phyloP scores from a whole-genome alignment of 1,140 invertebrate genomes.

The Polyergus mexicanus region DNA sequence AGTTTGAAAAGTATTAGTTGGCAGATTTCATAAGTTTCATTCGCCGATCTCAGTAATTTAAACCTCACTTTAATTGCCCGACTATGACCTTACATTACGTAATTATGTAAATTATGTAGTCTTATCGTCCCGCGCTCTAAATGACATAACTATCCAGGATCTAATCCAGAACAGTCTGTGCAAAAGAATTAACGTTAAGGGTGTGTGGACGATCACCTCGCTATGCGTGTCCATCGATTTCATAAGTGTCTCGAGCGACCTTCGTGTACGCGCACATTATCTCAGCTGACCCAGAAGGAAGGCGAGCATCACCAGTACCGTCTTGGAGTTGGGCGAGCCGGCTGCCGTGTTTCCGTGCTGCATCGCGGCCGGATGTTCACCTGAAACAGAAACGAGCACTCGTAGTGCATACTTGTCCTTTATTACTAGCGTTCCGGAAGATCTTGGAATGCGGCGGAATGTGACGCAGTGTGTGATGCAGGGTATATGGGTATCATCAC shows the following conservation, averaged over 20 bases:
- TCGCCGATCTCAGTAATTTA: background rate
- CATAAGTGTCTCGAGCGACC: constrained; percentile 30
- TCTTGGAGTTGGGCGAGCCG: constrained; percentile 83
- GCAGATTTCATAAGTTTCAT: background rate
- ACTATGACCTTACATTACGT: background rate
- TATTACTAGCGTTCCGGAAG: background rate
- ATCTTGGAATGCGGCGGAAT: constrained; percentile 15
- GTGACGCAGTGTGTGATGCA: background rate
- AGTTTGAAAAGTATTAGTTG: background rate
- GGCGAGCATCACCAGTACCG: constrained; percentile 82
- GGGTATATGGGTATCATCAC: background rate
- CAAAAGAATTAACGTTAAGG: constrained; percentile 45
- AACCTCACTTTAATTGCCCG: background rate
- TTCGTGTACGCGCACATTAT: constrained; percentile 81
- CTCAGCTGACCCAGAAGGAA: constrained; percentile 85
- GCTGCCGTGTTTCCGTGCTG: constrained; percentile 90
- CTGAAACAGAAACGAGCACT: constrained; percentile 86
- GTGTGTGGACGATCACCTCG: constrained; percentile 21
- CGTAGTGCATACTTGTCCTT: constrained; percentile 3
- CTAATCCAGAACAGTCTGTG: constrained; percentile 16
- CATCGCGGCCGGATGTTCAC: constrained; percentile 94
- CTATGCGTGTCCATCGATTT: constrained; percentile 37
- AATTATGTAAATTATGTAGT: constrained; percentile 8
- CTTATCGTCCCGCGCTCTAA: background rate
- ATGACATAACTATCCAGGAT: background rate